Evolutionary conservation across 2,113 vertebrate genomes (phyloP), one percentile per base, ranked within the genome.

Genomic region (Gallinago jamesoni): DNA sequence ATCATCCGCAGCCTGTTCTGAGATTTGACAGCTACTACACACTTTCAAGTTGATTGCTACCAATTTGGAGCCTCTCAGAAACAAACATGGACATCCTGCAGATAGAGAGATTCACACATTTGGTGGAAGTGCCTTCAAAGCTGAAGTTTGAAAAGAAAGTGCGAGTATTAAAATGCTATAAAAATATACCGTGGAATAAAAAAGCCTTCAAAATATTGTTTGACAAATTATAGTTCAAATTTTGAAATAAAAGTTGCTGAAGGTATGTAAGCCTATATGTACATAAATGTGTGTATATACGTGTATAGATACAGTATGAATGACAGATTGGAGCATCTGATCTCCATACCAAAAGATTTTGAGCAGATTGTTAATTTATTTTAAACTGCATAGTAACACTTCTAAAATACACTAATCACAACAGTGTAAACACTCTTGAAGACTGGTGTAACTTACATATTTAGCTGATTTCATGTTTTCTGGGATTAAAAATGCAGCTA

Each of bases 351-450:
- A 91, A 87, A 94, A 80, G 11, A 24, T 90, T 96, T 76, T 91
- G 92, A 96, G 81, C 96, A 97, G 95, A 96, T 89, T 96, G 96
- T 84, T 94, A 95, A 94, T 90, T 93, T 95, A 97, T 96, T 97
- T 97, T 97, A 96, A 95, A 90, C 84, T 78, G 21, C 87, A 91
- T 95, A 96, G 93, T 97, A 97, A 95, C 94, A 96, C 93, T 94
- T 97, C 87, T 75, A 94, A 95, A 97, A 97, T 86, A 88, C 64
- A 93, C 79, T 97, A 96, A 97, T 96, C 94, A 95, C 66, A 96
- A 95, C 91, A 95, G 75, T 86, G 84, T 80, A 93, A 91, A 95
- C 88, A 94, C 59, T 68, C n/a, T 66, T 89, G 87, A 74, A 89
- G 90, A 85, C 31, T 70, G 27, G 11, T 75, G 43, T 78, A 85